Conservation (phyloP, 2,888 invertebrate genomes). For the Epinotia nisella region DNA sequence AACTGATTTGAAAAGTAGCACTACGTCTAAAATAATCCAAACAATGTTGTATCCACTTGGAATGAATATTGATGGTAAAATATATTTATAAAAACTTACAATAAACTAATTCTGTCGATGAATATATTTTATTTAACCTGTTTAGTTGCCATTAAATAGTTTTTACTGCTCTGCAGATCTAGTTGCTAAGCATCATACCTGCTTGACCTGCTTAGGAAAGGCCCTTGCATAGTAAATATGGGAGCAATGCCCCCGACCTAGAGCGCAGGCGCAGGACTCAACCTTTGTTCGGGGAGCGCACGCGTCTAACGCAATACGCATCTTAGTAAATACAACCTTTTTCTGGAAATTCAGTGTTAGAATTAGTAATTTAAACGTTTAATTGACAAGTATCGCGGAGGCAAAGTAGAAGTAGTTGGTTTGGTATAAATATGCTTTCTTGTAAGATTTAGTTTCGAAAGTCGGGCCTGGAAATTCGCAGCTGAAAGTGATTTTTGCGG, state of each 20-base stretch:
- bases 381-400: not conserved
- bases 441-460: not conserved
- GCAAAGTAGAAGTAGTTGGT: not conserved
- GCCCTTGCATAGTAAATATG: constrained; percentile 36
- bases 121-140: not conserved
- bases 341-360: constrained; percentile 4
- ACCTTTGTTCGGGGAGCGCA: constrained; percentile 33
- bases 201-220: constrained; percentile 38
- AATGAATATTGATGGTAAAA: not conserved
- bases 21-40: not conserved
- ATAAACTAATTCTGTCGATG: not conserved
- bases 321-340: not conserved
- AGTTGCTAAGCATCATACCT: constrained; percentile 20
- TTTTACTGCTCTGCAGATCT: constrained; percentile 24
- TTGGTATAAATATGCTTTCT: not conserved
- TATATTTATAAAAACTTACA: not conserved
- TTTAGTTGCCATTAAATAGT: not conserved
- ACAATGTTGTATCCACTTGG: too few relatives aligned
- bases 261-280: constrained; percentile 50
- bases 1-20: not conserved
- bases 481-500: not conserved
- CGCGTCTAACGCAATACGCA: constrained; percentile 13
- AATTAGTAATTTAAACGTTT: not conserved
- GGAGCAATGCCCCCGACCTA: constrained; percentile 72
- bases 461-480: not conserved